phyloP scores from a whole-genome alignment of 2,888 invertebrate genomes.

The Kuschelorhynchus macadamiae region DNA sequence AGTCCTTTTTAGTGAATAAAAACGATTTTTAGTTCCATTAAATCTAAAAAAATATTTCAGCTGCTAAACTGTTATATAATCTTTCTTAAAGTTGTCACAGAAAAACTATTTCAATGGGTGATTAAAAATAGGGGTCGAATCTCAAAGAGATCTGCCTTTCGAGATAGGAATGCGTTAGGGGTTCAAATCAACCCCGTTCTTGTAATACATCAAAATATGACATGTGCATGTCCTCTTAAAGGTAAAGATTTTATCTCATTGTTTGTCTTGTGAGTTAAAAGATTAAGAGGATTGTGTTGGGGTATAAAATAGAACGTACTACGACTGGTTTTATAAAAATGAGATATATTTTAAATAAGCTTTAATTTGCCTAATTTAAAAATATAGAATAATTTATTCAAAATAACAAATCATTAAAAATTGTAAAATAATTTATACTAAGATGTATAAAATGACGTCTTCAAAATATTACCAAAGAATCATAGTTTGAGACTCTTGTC shows the following conservation, averaged over 20 bases:
- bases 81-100: slow-evolving; percentile 39
- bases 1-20: not conserved
- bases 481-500: too few relatives aligned
- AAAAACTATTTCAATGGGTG: slow-evolving; percentile 33
- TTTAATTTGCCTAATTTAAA: too few relatives aligned
- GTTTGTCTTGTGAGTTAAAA: slow-evolving; percentile 19
- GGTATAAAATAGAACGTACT: too few relatives aligned
- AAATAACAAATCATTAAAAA: too few relatives aligned
- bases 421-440: too few relatives aligned
- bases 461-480: too few relatives aligned
- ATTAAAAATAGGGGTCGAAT: slow-evolving; percentile 19
- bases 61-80: slow-evolving; percentile 31
- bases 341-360: too few relatives aligned
- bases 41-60: slow-evolving; percentile 31
- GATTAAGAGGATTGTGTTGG: slow-evolving; percentile 14
- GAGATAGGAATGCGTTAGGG: slow-evolving; percentile 31
- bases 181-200: slow-evolving; percentile 44
- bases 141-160: slow-evolving; percentile 29
- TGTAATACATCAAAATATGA: slow-evolving; percentile 47
- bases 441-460: too few relatives aligned
- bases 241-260: slow-evolving; percentile 28
- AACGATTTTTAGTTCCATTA: slow-evolving; percentile 30
- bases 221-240: slow-evolving; percentile 33
- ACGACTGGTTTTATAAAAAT: too few relatives aligned
- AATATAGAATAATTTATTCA: too few relatives aligned